Evolutionary conservation across 2,113 vertebrate species (phyloP).

Genomic region (Pogona vitticeps): DNA sequence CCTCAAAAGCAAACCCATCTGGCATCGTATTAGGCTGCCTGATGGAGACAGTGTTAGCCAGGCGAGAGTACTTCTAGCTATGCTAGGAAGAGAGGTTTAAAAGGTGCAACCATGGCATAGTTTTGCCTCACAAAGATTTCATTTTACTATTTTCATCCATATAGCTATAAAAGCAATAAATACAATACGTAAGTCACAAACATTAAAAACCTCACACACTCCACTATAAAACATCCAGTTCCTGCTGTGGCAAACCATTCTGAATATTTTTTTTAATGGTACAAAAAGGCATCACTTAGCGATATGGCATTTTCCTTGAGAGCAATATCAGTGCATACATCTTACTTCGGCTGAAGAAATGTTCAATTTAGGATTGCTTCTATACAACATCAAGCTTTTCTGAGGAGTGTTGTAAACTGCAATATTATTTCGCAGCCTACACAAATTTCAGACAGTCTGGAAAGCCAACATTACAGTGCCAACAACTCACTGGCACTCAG

Average conservation of each 20-base stretch:
- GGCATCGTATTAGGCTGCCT: neutral
- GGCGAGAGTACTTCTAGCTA: neutral
- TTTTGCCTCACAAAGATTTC: neutral
- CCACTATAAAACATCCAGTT: neutral
- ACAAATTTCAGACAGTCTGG: neutral
- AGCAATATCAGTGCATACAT: neutral
- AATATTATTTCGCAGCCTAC: neutral
- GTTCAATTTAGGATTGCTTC: neutral
- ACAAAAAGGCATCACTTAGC: slow-evolving; percentile 30
- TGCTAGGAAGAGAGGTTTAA: neutral
- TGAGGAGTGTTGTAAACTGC: neutral
- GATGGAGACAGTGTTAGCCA: slow-evolving; percentile 9
- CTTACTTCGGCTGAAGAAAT: neutral
- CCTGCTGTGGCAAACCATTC: slow-evolving; percentile 37
- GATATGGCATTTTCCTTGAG: slow-evolving; percentile 35
- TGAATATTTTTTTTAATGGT: slow-evolving; percentile 24
- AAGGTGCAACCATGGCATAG: neutral
- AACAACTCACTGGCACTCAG: neutral
- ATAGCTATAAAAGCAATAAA: neutral
- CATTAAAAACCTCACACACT: neutral
- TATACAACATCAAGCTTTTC: neutral
- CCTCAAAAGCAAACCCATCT: slow-evolving; percentile 24
- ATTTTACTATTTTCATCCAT: neutral
- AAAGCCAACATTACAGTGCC: neutral
- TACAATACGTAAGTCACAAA: slow-evolving; percentile 26